A percentile compares a stretch with the other conserved stretches of the same genome.
Evolutionary conservation across 2,113 vertebrate species (phyloP).

Genomic region (Ovibos moschatus): DNA sequence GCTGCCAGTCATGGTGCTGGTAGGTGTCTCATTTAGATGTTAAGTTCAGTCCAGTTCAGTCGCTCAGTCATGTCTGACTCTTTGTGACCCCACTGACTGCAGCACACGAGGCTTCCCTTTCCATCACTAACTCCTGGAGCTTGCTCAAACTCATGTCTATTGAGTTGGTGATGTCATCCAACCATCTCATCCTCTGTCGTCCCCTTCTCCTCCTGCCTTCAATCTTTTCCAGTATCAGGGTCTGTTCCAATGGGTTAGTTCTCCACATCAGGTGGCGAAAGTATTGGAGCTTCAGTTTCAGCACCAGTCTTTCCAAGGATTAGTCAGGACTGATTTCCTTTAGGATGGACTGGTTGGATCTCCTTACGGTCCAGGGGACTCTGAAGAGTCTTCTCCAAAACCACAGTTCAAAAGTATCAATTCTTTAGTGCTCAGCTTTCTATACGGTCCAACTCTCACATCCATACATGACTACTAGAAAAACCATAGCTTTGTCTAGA

Average conservation of each 20-base stretch:
- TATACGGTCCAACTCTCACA: not conserved
- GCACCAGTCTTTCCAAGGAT: not conserved
- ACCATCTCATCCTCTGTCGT: not conserved
- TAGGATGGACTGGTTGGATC: not conserved
- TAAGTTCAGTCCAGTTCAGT: not conserved
- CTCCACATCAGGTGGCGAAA: not conserved
- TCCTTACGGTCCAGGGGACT: not conserved
- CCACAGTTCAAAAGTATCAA: not conserved
- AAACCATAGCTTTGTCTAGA: not conserved
- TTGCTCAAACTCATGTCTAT: not conserved
- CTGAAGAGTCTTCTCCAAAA: not conserved
- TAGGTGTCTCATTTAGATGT: not conserved
- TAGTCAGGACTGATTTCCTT: not conserved
- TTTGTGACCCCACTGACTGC: not conserved
- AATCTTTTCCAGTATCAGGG: not conserved
- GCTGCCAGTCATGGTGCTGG: not conserved
- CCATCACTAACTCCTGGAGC: not conserved
- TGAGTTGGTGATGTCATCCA: not conserved
- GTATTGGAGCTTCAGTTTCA: not conserved
- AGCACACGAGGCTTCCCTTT: not conserved
- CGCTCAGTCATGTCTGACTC: rapidly evolving
- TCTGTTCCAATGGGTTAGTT: not conserved
- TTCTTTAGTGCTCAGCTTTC: not conserved
- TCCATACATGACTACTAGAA: not conserved
- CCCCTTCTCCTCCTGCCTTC: not conserved